phyloP scores from a whole-genome alignment of 2,797 vertebrate species.

The Helostoma temminkii region DNA sequence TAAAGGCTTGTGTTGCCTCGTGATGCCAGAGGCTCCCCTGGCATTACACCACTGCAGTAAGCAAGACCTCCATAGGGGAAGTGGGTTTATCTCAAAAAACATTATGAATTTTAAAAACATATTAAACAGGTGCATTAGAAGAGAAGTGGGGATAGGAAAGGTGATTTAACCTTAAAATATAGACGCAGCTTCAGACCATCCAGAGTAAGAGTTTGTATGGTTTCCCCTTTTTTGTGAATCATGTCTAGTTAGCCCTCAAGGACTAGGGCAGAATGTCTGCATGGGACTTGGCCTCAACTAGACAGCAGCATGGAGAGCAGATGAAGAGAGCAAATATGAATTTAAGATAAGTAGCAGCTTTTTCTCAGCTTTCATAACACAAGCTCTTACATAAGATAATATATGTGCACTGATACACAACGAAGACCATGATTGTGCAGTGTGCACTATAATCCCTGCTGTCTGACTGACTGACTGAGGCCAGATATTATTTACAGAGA shows the following conservation, averaged over 20 bases:
- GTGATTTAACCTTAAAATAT: background rate
- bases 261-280: slow-evolving; percentile 28
- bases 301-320: slow-evolving; percentile 7
- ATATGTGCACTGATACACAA: slow-evolving; percentile 2
- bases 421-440: background rate
- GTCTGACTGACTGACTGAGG: slow-evolving; percentile 10
- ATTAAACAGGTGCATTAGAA: background rate
- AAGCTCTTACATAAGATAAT: slow-evolving; percentile 31
- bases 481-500: slow-evolving; percentile 9
- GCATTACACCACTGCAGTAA: slow-evolving; percentile 5
- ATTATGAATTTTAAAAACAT: background rate
- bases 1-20: slow-evolving; percentile 62
- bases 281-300: background rate
- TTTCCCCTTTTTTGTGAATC: too few species aligned
- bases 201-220: background rate
- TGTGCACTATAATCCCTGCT: slow-evolving; percentile 17
- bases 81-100: slow-evolving; percentile 5
- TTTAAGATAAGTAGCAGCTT: slow-evolving; percentile 12
- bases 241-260: slow-evolving; percentile 12
- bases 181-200: background rate
- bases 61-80: background rate
- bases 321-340: slow-evolving; percentile 21
- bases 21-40: slow-evolving; percentile 58
- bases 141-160: background rate
- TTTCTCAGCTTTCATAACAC: slow-evolving; percentile 38